phyloP scores from a whole-genome alignment of 2,113 vertebrate species.

The Trichechus manatus region DNA sequence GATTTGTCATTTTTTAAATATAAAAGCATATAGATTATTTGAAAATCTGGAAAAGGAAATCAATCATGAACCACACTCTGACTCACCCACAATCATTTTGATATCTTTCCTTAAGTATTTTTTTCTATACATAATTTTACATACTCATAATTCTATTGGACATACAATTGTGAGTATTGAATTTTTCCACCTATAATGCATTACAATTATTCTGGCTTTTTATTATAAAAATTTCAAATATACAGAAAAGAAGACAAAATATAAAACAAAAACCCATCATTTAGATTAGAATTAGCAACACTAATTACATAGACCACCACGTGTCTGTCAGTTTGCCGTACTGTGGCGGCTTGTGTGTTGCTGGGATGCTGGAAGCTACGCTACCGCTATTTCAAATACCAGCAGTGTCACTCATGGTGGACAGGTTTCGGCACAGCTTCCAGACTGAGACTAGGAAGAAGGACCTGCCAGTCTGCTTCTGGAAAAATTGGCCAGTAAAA shows the following conservation, averaged over 20 bases:
- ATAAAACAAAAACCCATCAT: not conserved
- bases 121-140: constrained; percentile 3
- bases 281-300: not conserved
- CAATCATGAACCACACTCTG: constrained; percentile 4
- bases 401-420: too few relatives aligned
- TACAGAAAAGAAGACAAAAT: not conserved
- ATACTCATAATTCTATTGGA: not conserved
- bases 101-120: not conserved
- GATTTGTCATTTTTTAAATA: constrained; percentile 61
- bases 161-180: not conserved
- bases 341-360: too few relatives aligned
- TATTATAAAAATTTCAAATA: constrained; percentile 13
- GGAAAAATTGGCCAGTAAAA: too few relatives aligned
- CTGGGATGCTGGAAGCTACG: too few relatives aligned
- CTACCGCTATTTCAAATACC: too few relatives aligned
- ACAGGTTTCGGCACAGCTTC: too few relatives aligned
- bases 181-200: not conserved
- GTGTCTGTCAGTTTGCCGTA: too few relatives aligned
- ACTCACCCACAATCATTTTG: not conserved
- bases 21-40: constrained; percentile 71
- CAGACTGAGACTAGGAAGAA: too few relatives aligned
- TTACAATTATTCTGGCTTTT: constrained; percentile 28
- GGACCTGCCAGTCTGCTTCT: too few relatives aligned
- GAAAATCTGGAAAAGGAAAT: constrained; percentile 49
- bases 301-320: not conserved